phyloP scores from a whole-genome alignment of 2,113 vertebrate species.

The Chamaetylas fuelleborni region DNA sequence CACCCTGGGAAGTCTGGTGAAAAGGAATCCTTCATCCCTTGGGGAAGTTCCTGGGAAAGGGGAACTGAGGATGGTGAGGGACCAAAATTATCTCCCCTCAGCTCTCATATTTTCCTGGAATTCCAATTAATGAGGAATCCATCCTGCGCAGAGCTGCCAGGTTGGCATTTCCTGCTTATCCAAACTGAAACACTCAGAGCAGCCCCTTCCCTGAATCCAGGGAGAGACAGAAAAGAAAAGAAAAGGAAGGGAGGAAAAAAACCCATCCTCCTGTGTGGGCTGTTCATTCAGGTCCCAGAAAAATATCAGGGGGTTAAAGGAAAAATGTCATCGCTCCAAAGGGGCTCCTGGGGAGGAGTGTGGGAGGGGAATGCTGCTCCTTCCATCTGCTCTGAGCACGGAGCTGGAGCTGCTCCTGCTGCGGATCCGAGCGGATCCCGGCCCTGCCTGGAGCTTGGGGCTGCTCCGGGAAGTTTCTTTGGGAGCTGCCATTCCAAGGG shows the following conservation, averaged over 20 bases:
- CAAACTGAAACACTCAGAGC: background rate
- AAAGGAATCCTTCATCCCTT: rapidly evolving
- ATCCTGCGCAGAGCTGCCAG: too few species aligned
- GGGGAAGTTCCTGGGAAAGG: background rate
- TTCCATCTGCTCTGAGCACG: background rate
- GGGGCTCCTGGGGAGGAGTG: background rate
- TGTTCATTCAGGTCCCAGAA: background rate
- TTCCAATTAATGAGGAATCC: background rate
- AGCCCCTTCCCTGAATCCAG: background rate
- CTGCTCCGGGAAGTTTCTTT: background rate
- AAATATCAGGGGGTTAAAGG: background rate
- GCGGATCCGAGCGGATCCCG: rapidly evolving
- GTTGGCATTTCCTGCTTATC: background rate
- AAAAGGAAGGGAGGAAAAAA: background rate
- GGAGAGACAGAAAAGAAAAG: background rate
- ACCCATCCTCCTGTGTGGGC: background rate
- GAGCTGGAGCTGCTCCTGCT: background rate
- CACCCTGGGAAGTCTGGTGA: background rate
- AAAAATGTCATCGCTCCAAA: background rate
- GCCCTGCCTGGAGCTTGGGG: background rate
- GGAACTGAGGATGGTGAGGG: background rate
- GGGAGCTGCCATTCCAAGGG: background rate
- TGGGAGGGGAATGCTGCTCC: background rate
- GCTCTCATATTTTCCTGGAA: background rate
- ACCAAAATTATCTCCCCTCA: background rate